Conservation (phyloP, 2,113 vertebrate species). For the Oceanites oceanicus region DNA sequence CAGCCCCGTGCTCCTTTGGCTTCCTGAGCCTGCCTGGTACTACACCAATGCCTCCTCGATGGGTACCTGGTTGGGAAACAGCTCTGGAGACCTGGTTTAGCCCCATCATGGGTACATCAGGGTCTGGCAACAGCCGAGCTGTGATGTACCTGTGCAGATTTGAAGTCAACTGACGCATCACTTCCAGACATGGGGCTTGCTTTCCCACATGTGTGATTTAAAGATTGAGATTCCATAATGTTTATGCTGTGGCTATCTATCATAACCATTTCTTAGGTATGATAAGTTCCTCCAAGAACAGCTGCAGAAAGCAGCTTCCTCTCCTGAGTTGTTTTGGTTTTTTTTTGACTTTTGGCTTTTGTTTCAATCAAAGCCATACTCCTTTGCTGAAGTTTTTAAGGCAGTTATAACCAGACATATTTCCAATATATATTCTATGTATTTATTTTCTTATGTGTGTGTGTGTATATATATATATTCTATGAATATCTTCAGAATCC, state of each 20-base stretch:
- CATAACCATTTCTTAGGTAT: background rate
- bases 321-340: accelerated
- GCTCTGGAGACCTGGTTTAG: background rate
- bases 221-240: background rate
- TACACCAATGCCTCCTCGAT: accelerated
- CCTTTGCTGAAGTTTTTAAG: background rate
- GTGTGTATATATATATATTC: background rate
- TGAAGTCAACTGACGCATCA: background rate
- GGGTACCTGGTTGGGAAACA: background rate
- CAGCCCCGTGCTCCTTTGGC: background rate
- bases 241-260: background rate
- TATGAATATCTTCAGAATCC: background rate
- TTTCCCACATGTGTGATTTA: background rate
- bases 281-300: background rate
- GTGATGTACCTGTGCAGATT: background rate
- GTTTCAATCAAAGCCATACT: background rate
- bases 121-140: background rate
- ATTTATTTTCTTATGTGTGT: background rate
- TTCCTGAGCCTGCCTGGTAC: background rate
- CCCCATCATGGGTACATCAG: background rate
- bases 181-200: background rate
- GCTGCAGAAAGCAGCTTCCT: background rate
- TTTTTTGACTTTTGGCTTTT: background rate
- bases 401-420: background rate
- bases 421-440: background rate